Evolutionary conservation across 2,113 vertebrate genomes (phyloP).

Genomic region (Cariama cristata): DNA sequence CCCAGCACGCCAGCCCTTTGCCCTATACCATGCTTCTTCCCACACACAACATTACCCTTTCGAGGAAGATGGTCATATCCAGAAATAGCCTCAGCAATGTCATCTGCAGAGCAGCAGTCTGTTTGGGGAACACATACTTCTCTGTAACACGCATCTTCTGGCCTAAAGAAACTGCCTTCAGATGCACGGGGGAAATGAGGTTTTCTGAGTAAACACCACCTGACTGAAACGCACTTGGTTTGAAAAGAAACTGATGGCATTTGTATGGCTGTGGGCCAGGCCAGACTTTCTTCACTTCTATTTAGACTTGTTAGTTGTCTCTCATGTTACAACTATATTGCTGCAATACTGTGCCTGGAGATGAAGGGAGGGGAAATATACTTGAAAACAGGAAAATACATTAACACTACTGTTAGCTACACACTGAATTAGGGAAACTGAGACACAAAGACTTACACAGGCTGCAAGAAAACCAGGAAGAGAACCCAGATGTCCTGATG

Average conservation of each 20-base stretch:
- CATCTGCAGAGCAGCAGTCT: conserved; percentile 12
- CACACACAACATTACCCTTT: conserved; percentile 36
- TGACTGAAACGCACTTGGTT: conserved; percentile 21
- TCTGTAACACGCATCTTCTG: background rate
- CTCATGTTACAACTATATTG: background rate
- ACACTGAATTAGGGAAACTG: background rate
- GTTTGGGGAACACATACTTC: background rate
- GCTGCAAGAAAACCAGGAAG: background rate
- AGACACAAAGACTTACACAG: background rate
- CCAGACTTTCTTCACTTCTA: conserved; percentile 10
- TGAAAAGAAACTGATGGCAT: conserved; percentile 42
- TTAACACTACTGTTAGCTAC: background rate
- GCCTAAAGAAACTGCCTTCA: conserved; percentile 29
- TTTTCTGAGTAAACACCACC: conserved; percentile 9
- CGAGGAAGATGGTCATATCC: conserved; percentile 13
- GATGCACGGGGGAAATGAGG: background rate
- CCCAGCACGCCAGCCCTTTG: conserved; percentile 34
- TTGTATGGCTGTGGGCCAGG: conserved; percentile 32
- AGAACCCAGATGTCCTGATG: background rate
- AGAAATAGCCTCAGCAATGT: conserved; percentile 36
- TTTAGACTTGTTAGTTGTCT: conserved; percentile 11
- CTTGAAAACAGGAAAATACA: background rate
- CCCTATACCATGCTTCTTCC: conserved; percentile 20
- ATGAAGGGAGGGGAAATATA: background rate
- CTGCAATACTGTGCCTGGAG: background rate